These are phyloP conservation scores for Eriosoma lanigerum DNA, from an alignment of 1,140 invertebrate species.

Conservation along the genomic window DNA sequence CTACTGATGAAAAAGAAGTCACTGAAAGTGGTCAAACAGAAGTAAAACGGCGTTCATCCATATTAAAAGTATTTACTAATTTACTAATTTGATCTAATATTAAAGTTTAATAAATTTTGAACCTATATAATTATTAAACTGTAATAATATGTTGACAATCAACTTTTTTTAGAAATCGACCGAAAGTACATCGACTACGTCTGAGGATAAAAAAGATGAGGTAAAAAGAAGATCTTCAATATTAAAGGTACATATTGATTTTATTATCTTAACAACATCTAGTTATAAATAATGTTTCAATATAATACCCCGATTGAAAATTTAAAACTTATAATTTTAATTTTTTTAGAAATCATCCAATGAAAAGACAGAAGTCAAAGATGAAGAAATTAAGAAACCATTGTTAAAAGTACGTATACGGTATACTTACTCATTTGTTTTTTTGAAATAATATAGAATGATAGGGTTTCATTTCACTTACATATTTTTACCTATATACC, in stretches of 20 bases:
- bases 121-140: too few species aligned
- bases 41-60: slow-evolving; percentile 30
- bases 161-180: slow-evolving; percentile 9
- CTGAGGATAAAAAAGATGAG: slow-evolving; percentile 51
- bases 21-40: background rate
- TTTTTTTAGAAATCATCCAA: slow-evolving; percentile 1
- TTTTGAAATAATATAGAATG: background rate
- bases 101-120: too few species aligned
- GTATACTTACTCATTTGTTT: background rate
- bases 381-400: background rate
- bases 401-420: background rate
- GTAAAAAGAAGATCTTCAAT: slow-evolving; percentile 45
- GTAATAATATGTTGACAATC: background rate
- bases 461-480: background rate
- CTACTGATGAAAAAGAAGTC: background rate
- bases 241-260: slow-evolving; percentile 46
- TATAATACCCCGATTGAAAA: too few species aligned
- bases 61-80: slow-evolving; percentile 27
- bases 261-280: too few species aligned
- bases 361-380: slow-evolving; percentile 16
- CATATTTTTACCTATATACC: too few species aligned
- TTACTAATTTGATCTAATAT: background rate
- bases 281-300: too few species aligned
- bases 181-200: background rate
- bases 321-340: too few species aligned